Evolutionary conservation across 2,888 invertebrate species (phyloP), one percentile per base, ranked within the genome.

Genomic region (Idaea aversata): DNA sequence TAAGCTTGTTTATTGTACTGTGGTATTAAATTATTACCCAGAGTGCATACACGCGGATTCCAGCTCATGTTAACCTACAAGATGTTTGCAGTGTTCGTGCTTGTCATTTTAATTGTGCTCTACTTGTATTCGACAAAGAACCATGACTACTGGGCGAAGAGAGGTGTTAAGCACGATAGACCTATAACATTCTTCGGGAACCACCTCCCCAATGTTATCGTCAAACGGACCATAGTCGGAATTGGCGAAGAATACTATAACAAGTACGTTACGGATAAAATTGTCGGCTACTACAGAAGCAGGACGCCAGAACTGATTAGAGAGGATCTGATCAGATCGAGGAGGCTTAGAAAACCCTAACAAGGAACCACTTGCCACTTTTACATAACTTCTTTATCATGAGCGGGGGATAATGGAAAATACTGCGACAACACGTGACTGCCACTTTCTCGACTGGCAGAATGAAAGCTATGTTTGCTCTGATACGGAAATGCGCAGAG

Each of bases 391-490:
- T 85, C 5, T 81, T 84, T 38, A 78, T 81, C 63, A 77, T 75
- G n/a, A 79, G 77, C 16, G 82, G 83, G 5, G 83, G 75, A 16
- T 62, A 72, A 16, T 78, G 78, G 76, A 67, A 74, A 1, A 59
- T 70, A 5, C 61, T 76, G 36, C 69, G 75, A n/a, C 72, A 74
- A 25, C 70, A 70, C 4, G 61, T 76, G 13, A 70, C 76, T 68
- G 78, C 83, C 3, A 80, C 81, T 1, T 83, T 85, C 63, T 78
- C 83, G 2, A 76, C 76, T 62, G 78, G 79, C 7, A 86, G 81
- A 70, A 70, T 84, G 3, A 78, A 73, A 58, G 78, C 76, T 5
- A 85, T 86, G 85, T 85, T 82, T 34, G 84, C 84, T 1, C 68
- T 85, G 25, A 75, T 85, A 15, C 71, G 74, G 15, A 66, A 68